phyloP scores from a whole-genome alignment of 2,113 vertebrate genomes.

The Procavia capensis region DNA sequence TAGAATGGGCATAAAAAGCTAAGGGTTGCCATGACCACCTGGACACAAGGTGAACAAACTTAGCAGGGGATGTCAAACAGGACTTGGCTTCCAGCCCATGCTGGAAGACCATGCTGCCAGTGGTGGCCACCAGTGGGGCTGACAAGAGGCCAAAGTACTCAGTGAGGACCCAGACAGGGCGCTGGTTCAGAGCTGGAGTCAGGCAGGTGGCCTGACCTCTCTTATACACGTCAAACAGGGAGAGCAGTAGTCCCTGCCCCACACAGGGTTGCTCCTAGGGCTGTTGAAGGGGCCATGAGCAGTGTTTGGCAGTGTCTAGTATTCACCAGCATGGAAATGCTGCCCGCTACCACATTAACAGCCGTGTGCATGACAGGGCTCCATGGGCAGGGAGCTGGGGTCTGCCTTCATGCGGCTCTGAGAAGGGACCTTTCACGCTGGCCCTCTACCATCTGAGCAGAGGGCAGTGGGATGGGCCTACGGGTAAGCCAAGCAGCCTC shows the following conservation, averaged over 20 bases:
- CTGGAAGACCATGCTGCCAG: not conserved
- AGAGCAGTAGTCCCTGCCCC: not conserved
- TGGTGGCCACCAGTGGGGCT: not conserved
- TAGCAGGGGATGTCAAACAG: accelerated
- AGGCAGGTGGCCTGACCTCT: not conserved
- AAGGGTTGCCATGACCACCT: accelerated
- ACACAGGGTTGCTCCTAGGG: accelerated
- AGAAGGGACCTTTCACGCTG: not conserved
- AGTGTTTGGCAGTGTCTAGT: not conserved
- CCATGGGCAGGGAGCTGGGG: not conserved
- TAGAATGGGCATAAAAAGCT: not conserved
- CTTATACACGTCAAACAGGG: not conserved
- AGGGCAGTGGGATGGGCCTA: not conserved
- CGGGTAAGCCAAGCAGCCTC: not conserved
- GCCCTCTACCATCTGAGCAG: not conserved
- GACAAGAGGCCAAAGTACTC: no score
- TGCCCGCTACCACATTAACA: not conserved
- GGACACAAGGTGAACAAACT: not conserved
- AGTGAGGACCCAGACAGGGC: accelerated
- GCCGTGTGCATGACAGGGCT: not conserved
- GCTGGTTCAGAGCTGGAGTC: not conserved
- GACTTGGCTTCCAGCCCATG: not conserved
- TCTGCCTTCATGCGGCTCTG: not conserved
- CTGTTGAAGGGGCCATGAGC: accelerated
- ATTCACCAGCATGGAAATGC: not conserved